Evolutionary conservation across 2,113 vertebrate species (phyloP).

Genomic region (Neotoma lepida): DNA sequence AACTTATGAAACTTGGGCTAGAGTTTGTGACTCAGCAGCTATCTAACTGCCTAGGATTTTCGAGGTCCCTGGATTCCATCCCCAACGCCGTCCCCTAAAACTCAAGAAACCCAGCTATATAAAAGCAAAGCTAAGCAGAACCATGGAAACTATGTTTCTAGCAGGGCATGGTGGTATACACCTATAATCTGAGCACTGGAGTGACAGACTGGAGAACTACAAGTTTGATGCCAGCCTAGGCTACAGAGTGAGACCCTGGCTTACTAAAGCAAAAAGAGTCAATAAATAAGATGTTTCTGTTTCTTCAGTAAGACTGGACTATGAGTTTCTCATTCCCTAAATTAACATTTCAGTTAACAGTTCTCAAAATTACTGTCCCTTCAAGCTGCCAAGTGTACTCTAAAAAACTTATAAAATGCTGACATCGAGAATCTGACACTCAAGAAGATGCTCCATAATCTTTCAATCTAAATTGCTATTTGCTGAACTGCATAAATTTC

Average conservation of each 20-base stretch:
- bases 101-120: background rate
- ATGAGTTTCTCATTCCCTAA: slow-evolving; percentile 57
- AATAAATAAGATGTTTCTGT: background rate
- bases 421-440: background rate
- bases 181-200: background rate
- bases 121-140: slow-evolving; percentile 47
- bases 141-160: slow-evolving; percentile 2
- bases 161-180: background rate
- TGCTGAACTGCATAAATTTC: background rate
- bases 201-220: background rate
- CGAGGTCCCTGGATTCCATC: background rate
- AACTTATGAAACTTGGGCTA: background rate
- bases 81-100: background rate
- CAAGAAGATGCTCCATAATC: background rate
- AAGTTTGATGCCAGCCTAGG: background rate
- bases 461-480: background rate
- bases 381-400: background rate
- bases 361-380: background rate
- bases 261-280: background rate
- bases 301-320: background rate
- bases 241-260: background rate
- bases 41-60: background rate
- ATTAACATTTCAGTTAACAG: slow-evolving; percentile 12
- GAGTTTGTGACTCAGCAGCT: background rate
- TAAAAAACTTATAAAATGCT: slow-evolving; percentile 13